Percentiles rank a stretch among this genome's conserved stretches.
Evolutionary conservation across 2,888 invertebrate genomes (phyloP).

Genomic region (Pilophorus perplexus): DNA sequence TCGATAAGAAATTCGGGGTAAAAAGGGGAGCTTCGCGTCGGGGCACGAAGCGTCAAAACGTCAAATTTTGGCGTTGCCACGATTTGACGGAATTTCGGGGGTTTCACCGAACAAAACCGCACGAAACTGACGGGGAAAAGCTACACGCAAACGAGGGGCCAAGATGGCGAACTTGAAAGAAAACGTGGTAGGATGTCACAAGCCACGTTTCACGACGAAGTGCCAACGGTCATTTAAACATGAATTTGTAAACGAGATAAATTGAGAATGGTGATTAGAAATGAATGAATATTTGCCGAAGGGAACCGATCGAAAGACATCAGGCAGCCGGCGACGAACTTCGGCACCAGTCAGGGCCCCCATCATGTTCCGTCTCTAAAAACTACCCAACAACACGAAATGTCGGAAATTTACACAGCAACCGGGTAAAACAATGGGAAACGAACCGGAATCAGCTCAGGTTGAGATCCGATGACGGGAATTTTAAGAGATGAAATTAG

Average conservation of each 20-base stretch:
- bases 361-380: conserved; percentile 7
- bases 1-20: conserved; percentile 21
- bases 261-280: too few relatives aligned
- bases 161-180: background rate
- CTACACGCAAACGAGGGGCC: too few relatives aligned
- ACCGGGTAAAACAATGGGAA: background rate
- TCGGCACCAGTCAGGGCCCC: too few relatives aligned
- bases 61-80: too few relatives aligned
- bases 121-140: background rate
- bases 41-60: background rate
- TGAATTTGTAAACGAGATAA: too few relatives aligned
- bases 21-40: background rate
- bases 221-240: too few relatives aligned
- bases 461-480: conserved; percentile 19
- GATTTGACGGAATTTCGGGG: too few relatives aligned
- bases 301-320: background rate
- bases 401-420: background rate
- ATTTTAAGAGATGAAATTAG: conserved; percentile 29
- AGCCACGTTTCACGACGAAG: background rate
- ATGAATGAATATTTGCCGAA: too few relatives aligned
- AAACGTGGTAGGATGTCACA: background rate
- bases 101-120: too few relatives aligned
- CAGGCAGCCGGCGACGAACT: conserved; percentile 21
- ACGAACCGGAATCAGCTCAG: conserved; percentile 1
- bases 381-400: background rate